Percentiles rank a stretch among this genome's conserved stretches.
These are phyloP conservation scores for Cosmia pyralina DNA, from an alignment of 2,888 invertebrate genomes.

Conservation along the genomic window DNA sequence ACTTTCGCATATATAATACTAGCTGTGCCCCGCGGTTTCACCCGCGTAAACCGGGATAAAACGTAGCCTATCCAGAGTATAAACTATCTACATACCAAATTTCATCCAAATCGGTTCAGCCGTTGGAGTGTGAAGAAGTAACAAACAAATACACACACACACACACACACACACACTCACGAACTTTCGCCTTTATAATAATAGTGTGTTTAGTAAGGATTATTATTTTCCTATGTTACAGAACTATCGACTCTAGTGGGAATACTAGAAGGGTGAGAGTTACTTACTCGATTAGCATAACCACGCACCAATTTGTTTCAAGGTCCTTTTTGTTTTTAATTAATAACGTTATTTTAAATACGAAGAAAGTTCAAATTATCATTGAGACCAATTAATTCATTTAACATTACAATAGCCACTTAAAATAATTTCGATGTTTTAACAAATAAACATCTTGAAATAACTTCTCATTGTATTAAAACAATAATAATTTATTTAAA, in stretches of 20 bases:
- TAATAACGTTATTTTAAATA: constrained; percentile 10
- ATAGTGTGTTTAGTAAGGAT: no score
- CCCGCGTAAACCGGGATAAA: no score
- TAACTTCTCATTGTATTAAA: constrained; percentile 38
- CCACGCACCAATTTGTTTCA: background rate
- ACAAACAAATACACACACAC: no score
- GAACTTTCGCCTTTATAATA: no score
- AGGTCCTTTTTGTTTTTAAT: background rate
- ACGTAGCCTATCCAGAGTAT: no score
- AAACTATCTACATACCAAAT: no score
- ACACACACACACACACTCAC: no score
- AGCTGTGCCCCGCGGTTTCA: no score
- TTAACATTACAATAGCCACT: constrained; percentile 42
- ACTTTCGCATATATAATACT: no score
- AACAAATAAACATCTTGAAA: constrained; percentile 55
- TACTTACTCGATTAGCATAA: constrained; percentile 2
- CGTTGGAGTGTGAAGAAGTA: no score
- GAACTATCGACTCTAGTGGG: background rate
- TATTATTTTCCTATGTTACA: background rate
- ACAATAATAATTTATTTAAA: constrained; percentile 16
- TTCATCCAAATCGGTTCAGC: no score
- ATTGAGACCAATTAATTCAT: constrained; percentile 40
- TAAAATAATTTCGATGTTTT: constrained; percentile 7
- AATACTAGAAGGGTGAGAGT: background rate
- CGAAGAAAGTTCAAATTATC: constrained; percentile 20